phyloP scores from a whole-genome alignment of 2,113 vertebrate genomes.

The Glareola pratincola region DNA sequence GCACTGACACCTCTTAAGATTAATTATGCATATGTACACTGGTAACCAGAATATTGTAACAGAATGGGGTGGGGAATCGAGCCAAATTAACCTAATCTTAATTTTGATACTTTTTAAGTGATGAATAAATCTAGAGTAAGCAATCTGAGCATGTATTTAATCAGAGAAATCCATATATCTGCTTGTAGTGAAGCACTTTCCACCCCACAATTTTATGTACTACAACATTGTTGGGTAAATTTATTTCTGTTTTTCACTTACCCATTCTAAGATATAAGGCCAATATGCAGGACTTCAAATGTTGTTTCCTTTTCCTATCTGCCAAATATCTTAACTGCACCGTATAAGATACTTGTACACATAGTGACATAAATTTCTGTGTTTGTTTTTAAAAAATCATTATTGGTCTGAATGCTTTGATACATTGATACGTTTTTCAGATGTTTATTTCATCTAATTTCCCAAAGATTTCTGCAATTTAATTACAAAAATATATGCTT shows the following conservation, averaged over 20 bases:
- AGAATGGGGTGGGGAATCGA: background rate
- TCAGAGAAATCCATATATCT: background rate
- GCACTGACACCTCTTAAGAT: background rate
- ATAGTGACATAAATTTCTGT: background rate
- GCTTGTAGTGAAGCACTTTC: background rate
- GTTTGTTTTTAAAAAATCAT: background rate
- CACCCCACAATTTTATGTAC: background rate
- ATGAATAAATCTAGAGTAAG: background rate
- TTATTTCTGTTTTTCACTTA: background rate
- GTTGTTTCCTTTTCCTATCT: background rate
- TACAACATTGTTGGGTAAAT: background rate
- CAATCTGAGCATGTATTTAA: background rate
- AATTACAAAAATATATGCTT: background rate
- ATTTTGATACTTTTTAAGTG: background rate
- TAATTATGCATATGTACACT: background rate
- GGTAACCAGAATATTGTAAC: background rate
- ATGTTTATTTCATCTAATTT: background rate
- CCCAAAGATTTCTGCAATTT: background rate
- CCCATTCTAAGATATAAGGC: background rate
- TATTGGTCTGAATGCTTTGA: background rate
- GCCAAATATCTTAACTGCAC: background rate
- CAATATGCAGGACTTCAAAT: background rate
- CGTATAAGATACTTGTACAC: background rate
- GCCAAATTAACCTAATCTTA: background rate
- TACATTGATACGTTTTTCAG: background rate